Base-by-base conservation (phyloP, 2,797 vertebrate genomes). In the Sylvia borin region DNA sequence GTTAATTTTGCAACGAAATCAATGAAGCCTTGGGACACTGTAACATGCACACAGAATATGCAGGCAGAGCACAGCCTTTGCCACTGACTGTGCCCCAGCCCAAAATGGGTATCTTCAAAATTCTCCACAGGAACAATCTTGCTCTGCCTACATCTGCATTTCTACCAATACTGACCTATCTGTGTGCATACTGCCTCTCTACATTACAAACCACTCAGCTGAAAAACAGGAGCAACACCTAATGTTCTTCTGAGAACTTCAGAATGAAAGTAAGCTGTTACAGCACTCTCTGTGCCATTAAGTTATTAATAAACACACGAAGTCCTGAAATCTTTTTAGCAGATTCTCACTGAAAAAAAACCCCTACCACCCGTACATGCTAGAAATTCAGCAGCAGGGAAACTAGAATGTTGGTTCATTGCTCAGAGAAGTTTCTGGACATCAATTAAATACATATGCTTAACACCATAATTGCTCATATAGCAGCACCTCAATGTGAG, bases 1-100 rank as follows among this genome's bases (percentile, higher is more conserved):
- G 82, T 88, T 92, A 81, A 84, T 72, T 94, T 82, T 95, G 58
- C 70, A 86, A 90, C 62, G 73, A 94, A 94, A 94, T 90, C 57
- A 68, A 34, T 48, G 76, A 66, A 92, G 79, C 88, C 85, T 61
- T 66, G 70, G 61, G 76, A 92, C 72, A 80, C 3, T 11, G 4
- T 9, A 90, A 48, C 1, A 3, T 22, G 62, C 18, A 36, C 38
- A 81, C 18, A 76, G 71, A 75, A 55, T 8, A 68, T 6, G 13
- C 62, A 80, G 57, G 43, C 73, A 81, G 66, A 85, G 24, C 67
- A 85, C 51, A 92, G 43, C 32, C 68, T 65, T 42, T 88, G 72
- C 34, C 8, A 1, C 74, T 55, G 66, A 42, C 55, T 47, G 38
- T 29, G 50, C 48, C 79, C 65, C 62, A 31, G n/a, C 32, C 51